Conservation (phyloP, 2,888 invertebrate species). For the Epinotia bilunana region DNA sequence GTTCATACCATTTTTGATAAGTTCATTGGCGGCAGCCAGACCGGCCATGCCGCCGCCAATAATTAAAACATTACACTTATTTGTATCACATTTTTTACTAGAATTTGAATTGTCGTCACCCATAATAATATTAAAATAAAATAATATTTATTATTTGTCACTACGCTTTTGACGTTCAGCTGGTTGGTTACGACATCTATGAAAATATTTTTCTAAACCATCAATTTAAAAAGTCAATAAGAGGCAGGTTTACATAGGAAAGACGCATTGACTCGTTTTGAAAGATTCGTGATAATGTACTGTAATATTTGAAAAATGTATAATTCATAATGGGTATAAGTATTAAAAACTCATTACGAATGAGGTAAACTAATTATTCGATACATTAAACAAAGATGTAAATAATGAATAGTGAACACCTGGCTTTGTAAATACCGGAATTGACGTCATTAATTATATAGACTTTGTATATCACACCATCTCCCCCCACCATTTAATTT, state of each 20-base stretch:
- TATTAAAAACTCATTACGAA: neutral
- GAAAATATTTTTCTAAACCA: slow-evolving; percentile 37
- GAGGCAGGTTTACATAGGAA: slow-evolving; percentile 1
- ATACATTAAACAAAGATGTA: neutral
- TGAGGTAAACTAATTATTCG: neutral
- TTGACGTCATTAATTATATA: slow-evolving; percentile 27
- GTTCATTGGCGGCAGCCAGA: slow-evolving; percentile 92
- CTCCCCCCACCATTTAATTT: slow-evolving; percentile 33
- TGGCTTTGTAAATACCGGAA: slow-evolving; percentile 38
- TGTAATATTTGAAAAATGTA: neutral
- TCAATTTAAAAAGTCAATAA: slow-evolving; percentile 22
- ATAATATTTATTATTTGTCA: slow-evolving; percentile 62
- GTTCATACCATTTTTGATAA: slow-evolving; percentile 90
- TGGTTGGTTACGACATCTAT: slow-evolving; percentile 56
- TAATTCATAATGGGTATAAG: neutral
- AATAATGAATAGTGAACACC: neutral
- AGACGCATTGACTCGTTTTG: neutral
- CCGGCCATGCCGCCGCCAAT: slow-evolving; percentile 95
- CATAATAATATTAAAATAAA: slow-evolving; percentile 78
- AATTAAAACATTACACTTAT: slow-evolving; percentile 89
- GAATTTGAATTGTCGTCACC: slow-evolving; percentile 82
- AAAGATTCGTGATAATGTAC: neutral
- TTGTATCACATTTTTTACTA: slow-evolving; percentile 78
- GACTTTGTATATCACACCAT: slow-evolving; percentile 34
- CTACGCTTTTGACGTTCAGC: slow-evolving; percentile 61